Evolutionary conservation across 2,797 vertebrate genomes (phyloP).

Genomic region (Molossus molossus): DNA sequence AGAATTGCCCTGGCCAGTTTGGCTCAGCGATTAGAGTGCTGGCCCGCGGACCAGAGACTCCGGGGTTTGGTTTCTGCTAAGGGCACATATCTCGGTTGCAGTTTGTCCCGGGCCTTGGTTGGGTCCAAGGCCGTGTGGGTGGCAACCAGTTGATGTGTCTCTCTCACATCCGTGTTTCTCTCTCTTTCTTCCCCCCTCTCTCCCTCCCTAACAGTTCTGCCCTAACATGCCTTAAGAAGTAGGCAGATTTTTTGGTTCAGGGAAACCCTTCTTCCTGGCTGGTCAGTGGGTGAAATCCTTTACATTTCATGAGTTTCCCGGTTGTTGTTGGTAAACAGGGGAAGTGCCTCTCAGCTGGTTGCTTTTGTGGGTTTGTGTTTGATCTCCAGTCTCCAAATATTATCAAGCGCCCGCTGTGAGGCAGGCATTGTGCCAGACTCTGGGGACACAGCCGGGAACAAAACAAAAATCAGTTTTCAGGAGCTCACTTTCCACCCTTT

Average conservation of each 20-base stretch:
- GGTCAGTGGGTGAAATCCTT: background rate
- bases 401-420: background rate
- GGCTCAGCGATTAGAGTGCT: too few species aligned
- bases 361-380: background rate
- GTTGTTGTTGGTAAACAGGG: background rate
- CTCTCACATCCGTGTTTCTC: too few species aligned
- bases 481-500: background rate
- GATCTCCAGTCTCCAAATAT: background rate
- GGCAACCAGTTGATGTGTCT: too few species aligned
- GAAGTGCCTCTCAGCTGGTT: background rate
- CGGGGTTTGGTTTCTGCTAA: too few species aligned
- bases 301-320: background rate
- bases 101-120: too few species aligned
- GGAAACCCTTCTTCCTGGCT: background rate
- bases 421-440: background rate
- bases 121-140: too few species aligned
- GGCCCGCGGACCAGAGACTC: too few species aligned
- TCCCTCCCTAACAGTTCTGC: background rate
- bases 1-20: background rate
- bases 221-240: background rate
- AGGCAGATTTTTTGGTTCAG: background rate
- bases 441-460: background rate
- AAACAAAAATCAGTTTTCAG: background rate
- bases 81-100: too few species aligned
- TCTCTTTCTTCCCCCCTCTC: too few species aligned